Evolutionary conservation across 2,797 vertebrate genomes (phyloP).

Genomic region (Megaceryle alcyon): DNA sequence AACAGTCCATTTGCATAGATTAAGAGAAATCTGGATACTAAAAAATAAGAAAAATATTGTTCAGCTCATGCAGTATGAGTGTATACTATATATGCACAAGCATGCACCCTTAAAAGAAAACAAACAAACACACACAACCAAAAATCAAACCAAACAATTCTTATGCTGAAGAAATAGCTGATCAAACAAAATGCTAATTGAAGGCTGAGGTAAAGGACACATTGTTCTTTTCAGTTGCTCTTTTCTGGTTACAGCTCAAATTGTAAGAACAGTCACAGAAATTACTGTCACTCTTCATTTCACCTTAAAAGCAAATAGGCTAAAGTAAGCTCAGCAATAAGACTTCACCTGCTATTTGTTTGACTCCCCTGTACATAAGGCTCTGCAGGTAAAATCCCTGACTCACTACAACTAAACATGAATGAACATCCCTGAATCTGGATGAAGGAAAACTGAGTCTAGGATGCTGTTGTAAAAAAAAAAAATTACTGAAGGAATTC

Average conservation of each 20-base stretch:
- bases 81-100: neutral
- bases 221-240: neutral
- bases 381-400: neutral
- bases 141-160: neutral
- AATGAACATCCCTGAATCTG: neutral
- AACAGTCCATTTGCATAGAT: neutral
- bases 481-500: neutral
- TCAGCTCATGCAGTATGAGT: neutral
- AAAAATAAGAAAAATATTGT: neutral
- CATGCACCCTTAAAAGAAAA: neutral
- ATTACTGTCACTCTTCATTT: neutral
- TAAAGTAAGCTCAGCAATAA: neutral
- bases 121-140: neutral
- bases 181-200: fast-evolving
- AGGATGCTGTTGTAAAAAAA: neutral
- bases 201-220: neutral
- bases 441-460: neutral
- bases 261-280: neutral
- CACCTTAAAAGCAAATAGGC: neutral
- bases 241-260: neutral
- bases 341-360: neutral
- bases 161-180: neutral
- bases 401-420: neutral
- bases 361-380: neutral
- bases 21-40: neutral